A percentile compares a stretch with the other conserved stretches of the same genome.
These are phyloP conservation scores for Geranospiza caerulescens DNA, from an alignment of 2,797 vertebrate species.

Conservation along the genomic window DNA sequence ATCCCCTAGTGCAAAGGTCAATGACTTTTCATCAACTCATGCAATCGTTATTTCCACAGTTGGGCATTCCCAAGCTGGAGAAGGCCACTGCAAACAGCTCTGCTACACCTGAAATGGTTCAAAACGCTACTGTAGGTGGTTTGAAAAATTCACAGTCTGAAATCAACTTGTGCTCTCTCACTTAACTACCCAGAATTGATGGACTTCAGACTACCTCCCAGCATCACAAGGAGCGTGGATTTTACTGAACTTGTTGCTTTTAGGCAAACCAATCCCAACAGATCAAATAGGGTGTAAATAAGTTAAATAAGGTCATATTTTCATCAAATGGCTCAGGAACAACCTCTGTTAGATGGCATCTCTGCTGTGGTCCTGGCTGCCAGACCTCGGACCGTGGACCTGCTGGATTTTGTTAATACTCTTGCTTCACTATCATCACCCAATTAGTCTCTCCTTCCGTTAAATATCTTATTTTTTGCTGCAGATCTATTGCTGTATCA, in stretches of 20 bases:
- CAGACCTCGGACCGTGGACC: background rate
- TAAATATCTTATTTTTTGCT: background rate
- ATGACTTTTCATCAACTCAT: background rate
- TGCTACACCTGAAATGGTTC: background rate
- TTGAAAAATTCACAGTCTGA: background rate
- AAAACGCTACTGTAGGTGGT: fast-evolving
- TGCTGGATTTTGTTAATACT: background rate
- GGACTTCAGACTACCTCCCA: background rate
- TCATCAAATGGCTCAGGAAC: background rate
- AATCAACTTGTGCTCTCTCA: fast-evolving
- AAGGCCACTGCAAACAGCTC: background rate
- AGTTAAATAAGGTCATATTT: background rate
- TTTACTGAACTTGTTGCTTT: background rate
- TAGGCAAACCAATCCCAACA: background rate
- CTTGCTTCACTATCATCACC: background rate
- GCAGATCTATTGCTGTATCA: fast-evolving
- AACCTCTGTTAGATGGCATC: no score
- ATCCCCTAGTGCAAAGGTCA: background rate
- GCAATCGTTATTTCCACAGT: background rate
- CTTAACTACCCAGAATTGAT: background rate
- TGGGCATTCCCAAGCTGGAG: background rate
- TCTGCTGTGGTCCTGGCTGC: background rate
- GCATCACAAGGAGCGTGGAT: fast-evolving
- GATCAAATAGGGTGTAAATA: fast-evolving
- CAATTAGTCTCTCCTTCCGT: background rate